phyloP scores from a whole-genome alignment of 1,140 invertebrate species.

The Ylistrum balloti region DNA sequence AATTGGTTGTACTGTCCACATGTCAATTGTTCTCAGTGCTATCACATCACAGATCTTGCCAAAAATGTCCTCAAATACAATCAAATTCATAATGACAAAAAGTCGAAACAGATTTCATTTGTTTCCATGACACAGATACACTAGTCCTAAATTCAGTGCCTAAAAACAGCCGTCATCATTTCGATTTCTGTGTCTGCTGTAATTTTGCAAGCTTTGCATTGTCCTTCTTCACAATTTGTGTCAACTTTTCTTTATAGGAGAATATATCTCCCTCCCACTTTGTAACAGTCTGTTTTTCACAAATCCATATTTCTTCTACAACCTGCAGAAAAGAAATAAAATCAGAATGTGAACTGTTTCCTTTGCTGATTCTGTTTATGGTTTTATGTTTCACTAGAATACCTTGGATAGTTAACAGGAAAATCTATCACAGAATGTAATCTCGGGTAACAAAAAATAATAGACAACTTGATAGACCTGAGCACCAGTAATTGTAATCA shows the following conservation, averaged over 20 bases:
- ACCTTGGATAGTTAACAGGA: too few relatives aligned
- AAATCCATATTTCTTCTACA: slow-evolving; percentile 99
- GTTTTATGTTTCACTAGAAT: too few relatives aligned
- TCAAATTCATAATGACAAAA: neutral
- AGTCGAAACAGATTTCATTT: neutral
- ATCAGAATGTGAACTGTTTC: too few relatives aligned
- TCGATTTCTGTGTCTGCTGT: neutral
- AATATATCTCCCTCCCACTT: slow-evolving; percentile 99
- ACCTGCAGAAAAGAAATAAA: too few relatives aligned
- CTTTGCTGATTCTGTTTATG: too few relatives aligned
- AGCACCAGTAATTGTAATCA: too few relatives aligned
- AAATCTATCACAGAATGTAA: too few relatives aligned
- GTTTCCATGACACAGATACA: neutral
- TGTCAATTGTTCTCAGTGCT: neutral
- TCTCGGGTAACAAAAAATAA: too few relatives aligned
- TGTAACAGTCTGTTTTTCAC: slow-evolving; percentile 96
- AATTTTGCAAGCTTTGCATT: slow-evolving; percentile 66
- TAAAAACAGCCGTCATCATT: slow-evolving; percentile 7
- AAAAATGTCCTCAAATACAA: neutral
- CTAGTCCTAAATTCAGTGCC: neutral
- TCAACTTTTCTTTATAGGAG: slow-evolving; percentile 97
- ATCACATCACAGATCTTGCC: neutral
- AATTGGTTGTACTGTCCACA: neutral
- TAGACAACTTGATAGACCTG: too few relatives aligned
- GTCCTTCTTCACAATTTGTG: slow-evolving; percentile 87